Conservation (phyloP, 2,888 invertebrate species). For the Lithophane semibrunnea region DNA sequence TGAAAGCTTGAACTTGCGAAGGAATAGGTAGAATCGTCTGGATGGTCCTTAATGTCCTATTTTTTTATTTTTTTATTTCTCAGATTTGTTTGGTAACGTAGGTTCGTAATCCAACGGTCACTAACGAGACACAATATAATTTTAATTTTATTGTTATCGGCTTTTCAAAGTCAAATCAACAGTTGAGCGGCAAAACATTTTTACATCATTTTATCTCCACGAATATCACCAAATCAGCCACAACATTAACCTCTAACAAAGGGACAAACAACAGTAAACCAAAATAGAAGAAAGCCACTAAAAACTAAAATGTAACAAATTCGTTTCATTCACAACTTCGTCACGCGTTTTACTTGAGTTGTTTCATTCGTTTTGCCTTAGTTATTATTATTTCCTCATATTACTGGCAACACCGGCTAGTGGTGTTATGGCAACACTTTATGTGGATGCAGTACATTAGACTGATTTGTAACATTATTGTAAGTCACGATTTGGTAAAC, state of each 20-base stretch:
- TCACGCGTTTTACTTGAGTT: constrained; percentile 27
- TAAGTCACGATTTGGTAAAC: constrained; percentile 38
- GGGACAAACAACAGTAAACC: constrained; percentile 19
- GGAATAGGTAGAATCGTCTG: background rate
- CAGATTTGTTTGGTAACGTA: background rate
- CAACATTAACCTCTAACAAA: constrained; percentile 20
- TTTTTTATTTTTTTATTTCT: background rate
- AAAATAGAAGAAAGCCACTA: constrained; percentile 15
- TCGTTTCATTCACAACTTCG: constrained; percentile 32
- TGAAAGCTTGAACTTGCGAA: background rate
- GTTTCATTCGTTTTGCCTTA: constrained; percentile 34
- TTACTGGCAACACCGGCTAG: constrained; percentile 3
- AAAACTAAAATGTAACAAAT: constrained; percentile 32
- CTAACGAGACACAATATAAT: too few species aligned
- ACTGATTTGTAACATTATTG: constrained; percentile 24
- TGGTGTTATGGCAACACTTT: constrained; percentile 16
- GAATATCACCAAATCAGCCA: background rate
- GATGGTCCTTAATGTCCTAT: too few species aligned
- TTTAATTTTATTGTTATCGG: too few species aligned
- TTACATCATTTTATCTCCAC: background rate
- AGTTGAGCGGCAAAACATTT: background rate
- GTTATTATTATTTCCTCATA: constrained; percentile 17
- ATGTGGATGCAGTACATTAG: constrained; percentile 46
- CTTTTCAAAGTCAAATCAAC: too few species aligned
- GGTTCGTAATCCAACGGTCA: too few species aligned